Evolutionary conservation across 1,140 invertebrate species (phyloP), one percentile per base, ranked within the genome.

Genomic region (Lasaia peninsularis): DNA sequence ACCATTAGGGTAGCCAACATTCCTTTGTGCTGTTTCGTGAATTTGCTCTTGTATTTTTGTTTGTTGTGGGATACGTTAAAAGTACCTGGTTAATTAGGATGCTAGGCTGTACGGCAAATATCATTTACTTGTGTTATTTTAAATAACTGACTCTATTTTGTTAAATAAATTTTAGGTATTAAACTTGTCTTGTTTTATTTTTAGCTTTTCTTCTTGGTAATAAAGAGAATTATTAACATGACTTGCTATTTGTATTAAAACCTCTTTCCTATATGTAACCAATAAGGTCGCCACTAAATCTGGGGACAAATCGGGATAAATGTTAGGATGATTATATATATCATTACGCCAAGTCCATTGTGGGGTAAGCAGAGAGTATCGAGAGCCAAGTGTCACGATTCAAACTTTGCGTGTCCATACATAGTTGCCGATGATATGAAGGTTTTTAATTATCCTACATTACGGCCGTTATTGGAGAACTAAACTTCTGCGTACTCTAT

Each of bases 91-190:
- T 86, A 86, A 79, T 85, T 88, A 88, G 79, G 74, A 80, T 86
- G 81, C 83, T 86, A 88, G 85, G 85, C 78, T 88, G 77, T 88
- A 88, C 80, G 79, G 67, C 68, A 82, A 86, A 83, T 88, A 86
- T 85, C 80, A 80, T 85, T 88, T 88, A 88, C 68, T 81, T 88
- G 78, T 86, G 86, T 88, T 88, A 84, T 86, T 86, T 86, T 84
- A 76, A 88, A 88, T 86, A 84, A 88, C 86, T 81, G 83, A 88
- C 83, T 86, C 75, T 88, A 86, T 86, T 88, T 88, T 88, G 83
- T 86, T 86, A 84, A 82, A 86, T 88, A 88, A 88, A 88, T 86
- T 86, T 81, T 84, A 88, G 79, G 76, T 88, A 86, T 84, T 84
- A 66, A 76, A 65, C 61, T 58, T 60, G 53, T 40, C 62, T 75